Conservation (phyloP, 2,888 invertebrate species). For the Phortica okadai region DNA sequence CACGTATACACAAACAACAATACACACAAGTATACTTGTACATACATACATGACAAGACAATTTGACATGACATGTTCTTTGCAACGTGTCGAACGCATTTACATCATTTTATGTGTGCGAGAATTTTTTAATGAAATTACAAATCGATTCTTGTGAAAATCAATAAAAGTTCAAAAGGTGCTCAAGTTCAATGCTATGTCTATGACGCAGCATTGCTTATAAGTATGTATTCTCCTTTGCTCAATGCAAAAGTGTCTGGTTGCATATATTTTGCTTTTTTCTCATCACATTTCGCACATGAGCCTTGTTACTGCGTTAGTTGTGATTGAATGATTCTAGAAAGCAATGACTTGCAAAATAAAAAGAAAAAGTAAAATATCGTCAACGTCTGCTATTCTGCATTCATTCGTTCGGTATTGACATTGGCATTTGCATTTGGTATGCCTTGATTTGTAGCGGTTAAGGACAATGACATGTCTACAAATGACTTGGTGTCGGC, state of each 20-base stretch:
- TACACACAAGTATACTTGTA: slow-evolving; percentile 37
- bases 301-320: neutral
- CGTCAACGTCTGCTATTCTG: no score
- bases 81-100: slow-evolving; percentile 62
- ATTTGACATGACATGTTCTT: slow-evolving; percentile 37
- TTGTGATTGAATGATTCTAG: neutral
- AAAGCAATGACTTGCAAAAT: slow-evolving; percentile 50
- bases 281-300: neutral
- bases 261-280: slow-evolving; percentile 7
- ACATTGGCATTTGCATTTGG: no score
- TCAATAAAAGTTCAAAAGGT: slow-evolving; percentile 55
- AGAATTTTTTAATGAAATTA: slow-evolving; percentile 21
- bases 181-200: slow-evolving; percentile 54
- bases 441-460: no score
- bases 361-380: no score
- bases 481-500: no score
- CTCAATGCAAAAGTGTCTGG: slow-evolving; percentile 53
- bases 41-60: slow-evolving; percentile 60
- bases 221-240: slow-evolving; percentile 31
- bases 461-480: no score
- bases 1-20: slow-evolving; percentile 39
- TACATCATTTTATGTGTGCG: slow-evolving; percentile 62
- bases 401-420: no score
- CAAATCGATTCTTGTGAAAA: slow-evolving; percentile 45
- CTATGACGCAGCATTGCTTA: neutral